Percentiles rank a stretch among this genome's conserved stretches.
These are phyloP conservation scores for Drosophila ustulata DNA, from an alignment of 2,888 invertebrate species.

Conservation along the genomic window DNA sequence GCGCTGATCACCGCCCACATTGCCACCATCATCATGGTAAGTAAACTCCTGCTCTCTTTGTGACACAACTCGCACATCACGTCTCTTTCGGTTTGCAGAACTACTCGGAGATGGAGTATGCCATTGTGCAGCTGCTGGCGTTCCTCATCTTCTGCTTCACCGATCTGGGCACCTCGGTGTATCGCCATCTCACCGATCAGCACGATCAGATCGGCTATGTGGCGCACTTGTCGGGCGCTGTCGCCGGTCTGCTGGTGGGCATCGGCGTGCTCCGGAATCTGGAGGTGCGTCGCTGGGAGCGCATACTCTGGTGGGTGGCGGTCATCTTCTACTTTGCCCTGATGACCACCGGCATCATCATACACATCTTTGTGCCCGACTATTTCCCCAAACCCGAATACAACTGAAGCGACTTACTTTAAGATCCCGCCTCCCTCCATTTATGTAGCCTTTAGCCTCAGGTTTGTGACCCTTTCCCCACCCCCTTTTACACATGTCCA, in stretches of 20 bases:
- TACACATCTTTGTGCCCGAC: conserved; percentile 89
- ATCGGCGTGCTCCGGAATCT: conserved; percentile 94
- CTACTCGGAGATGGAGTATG: conserved; percentile 98
- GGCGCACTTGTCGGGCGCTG: conserved; percentile 96
- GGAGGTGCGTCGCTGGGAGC: conserved; percentile 92
- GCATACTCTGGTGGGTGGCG: conserved; percentile 92
- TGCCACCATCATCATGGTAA: conserved; percentile 93
- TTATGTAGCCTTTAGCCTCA: conserved; percentile 29
- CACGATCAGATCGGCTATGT: conserved; percentile 95
- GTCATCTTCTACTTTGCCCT: conserved; percentile 89
- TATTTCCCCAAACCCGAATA: conserved; percentile 86
- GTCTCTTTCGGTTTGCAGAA: conserved; percentile 87
- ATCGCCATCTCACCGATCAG: conserved; percentile 91
- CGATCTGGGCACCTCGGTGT: conserved; percentile 96
- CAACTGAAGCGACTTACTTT: conserved; percentile 47
- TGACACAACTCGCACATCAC: background rate
- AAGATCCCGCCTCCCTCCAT: conserved; percentile 3
- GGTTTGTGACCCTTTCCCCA: conserved; percentile 20
- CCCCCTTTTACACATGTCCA: conserved; percentile 40
- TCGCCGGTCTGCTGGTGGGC: conserved; percentile 93
- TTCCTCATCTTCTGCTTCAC: conserved; percentile 92
- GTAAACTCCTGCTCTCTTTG: background rate
- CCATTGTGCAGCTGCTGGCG: conserved; percentile 92
- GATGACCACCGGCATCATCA: conserved; percentile 90
- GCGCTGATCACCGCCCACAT: conserved; percentile 97